phyloP scores from a whole-genome alignment of 2,113 vertebrate species.

The Megaceryle maxima region DNA sequence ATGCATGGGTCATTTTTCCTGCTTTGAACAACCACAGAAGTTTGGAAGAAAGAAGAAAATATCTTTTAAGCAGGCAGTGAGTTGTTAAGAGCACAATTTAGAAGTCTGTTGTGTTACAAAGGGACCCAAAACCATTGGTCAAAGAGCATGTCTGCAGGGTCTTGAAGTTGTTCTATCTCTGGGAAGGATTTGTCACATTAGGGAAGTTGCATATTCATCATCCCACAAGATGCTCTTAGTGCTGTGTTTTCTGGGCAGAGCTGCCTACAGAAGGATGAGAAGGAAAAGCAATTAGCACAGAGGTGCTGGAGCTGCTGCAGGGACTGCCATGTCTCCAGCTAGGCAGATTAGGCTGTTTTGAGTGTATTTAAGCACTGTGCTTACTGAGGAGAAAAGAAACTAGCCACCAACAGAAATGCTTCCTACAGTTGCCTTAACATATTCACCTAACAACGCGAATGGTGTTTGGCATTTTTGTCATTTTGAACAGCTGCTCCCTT shows the following conservation, averaged over 20 bases:
- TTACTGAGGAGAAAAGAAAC: not conserved
- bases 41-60: not conserved
- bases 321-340: not conserved
- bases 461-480: not conserved
- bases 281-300: not conserved
- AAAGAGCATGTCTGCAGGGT: accelerated
- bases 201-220: accelerated
- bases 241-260: not conserved
- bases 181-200: not conserved
- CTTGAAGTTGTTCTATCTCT: not conserved
- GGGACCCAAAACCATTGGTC: not conserved
- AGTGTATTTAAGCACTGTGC: not conserved
- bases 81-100: not conserved
- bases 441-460: not conserved
- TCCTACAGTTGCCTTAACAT: not conserved
- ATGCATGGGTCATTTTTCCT: not conserved
- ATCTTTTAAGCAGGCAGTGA: not conserved
- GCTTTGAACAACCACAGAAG: not conserved
- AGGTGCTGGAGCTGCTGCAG: not conserved
- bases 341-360: not conserved
- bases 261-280: not conserved
- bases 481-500: not conserved
- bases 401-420: not conserved
- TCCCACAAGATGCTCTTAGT: not conserved
- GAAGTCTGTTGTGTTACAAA: not conserved